Percentiles rank a stretch among this genome's conserved stretches.
These are phyloP conservation scores for Passer montanus DNA, from an alignment of 2,113 vertebrate genomes.

Conservation along the genomic window DNA sequence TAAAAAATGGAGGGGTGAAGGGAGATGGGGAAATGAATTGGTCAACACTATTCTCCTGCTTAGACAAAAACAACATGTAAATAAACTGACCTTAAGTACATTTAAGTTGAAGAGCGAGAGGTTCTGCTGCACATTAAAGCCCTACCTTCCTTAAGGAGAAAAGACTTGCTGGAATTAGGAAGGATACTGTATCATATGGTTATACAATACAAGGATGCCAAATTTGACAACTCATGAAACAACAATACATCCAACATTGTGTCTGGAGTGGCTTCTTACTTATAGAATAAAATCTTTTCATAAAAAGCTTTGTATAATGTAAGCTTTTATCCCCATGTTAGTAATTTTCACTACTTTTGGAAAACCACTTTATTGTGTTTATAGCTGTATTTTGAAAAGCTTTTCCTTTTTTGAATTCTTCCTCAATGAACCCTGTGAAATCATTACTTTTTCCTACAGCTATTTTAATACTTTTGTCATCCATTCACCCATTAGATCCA, in stretches of 20 bases:
- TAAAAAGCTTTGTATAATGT: neutral
- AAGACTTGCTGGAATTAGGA: conserved; percentile 20
- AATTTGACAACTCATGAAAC: neutral
- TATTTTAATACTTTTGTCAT: neutral
- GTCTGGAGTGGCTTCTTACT: neutral
- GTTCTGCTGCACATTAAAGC: conserved; percentile 2
- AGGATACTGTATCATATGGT: neutral
- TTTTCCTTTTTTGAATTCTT: neutral
- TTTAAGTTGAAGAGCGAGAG: neutral
- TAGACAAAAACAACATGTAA: neutral
- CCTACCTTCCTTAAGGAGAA: conserved; percentile 30
- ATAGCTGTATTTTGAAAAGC: neutral
- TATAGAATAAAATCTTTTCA: neutral
- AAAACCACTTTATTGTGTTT: neutral
- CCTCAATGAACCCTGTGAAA: neutral
- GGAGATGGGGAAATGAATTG: neutral
- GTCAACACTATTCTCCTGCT: neutral
- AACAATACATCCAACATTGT: rapidly evolving
- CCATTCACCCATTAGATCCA: neutral
- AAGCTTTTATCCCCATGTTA: neutral
- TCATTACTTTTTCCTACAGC: neutral
- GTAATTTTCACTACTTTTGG: neutral
- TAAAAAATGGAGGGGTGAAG: neutral
- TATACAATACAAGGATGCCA: neutral
- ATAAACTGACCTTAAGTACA: conserved; percentile 34